phyloP scores from a whole-genome alignment of 2,888 invertebrate species.

The Strigamia crassipes region DNA sequence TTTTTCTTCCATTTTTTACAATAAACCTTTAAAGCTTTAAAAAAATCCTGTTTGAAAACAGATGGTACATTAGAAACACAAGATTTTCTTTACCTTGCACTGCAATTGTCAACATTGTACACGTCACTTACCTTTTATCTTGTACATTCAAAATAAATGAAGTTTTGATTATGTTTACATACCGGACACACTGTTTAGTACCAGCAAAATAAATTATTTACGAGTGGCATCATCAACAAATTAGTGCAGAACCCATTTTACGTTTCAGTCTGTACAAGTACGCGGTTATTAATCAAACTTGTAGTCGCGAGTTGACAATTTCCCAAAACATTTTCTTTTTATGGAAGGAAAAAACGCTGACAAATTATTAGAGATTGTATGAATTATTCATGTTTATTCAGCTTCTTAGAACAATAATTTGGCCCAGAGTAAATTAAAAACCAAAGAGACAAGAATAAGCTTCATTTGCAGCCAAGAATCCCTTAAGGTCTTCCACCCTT shows the following conservation, averaged over 20 bases:
- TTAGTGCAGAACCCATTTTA: background rate
- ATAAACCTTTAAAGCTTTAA: background rate
- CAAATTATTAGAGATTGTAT: slow-evolving; percentile 19
- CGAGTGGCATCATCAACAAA: background rate
- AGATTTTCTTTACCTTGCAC: background rate
- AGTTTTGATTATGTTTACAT: background rate
- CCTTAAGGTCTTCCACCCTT: slow-evolving; percentile 36
- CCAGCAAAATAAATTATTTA: background rate
- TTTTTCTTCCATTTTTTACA: background rate
- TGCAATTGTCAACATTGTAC: no score
- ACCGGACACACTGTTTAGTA: background rate
- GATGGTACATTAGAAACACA: background rate
- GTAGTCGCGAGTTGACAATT: background rate
- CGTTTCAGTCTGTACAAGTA: background rate
- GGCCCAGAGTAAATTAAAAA: slow-evolving; percentile 40
- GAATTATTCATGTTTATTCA: slow-evolving; percentile 26
- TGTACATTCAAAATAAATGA: background rate
- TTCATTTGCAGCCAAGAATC: slow-evolving; percentile 35
- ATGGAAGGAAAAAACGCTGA: background rate
- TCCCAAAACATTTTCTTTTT: background rate
- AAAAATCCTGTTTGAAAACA: background rate
- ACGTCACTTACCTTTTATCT: background rate
- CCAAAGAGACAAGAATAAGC: slow-evolving; percentile 42
- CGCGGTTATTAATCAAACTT: slow-evolving; percentile 13
- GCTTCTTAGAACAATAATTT: slow-evolving; percentile 38